Conservation (phyloP, 2,113 vertebrate species). For the Callorhinus ursinus region DNA sequence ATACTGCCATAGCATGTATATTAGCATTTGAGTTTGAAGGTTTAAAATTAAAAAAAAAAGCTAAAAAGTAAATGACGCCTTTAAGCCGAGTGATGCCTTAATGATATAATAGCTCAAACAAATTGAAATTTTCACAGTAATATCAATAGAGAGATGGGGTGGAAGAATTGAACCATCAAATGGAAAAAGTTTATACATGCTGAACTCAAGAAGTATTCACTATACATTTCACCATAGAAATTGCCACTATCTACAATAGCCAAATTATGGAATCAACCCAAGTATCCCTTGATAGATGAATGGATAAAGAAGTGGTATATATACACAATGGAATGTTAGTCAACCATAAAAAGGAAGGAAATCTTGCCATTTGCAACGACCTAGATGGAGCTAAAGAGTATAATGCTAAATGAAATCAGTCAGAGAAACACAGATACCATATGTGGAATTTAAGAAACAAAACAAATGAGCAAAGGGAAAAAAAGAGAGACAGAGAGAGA, state of each 20-base stretch:
- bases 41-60: neutral
- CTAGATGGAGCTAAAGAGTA: neutral
- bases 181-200: neutral
- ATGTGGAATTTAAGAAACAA: neutral
- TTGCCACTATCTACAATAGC: neutral
- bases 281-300: neutral
- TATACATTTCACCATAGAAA: slow-evolving; percentile 17
- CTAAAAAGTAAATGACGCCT: neutral
- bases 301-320: neutral
- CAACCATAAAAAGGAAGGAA: neutral
- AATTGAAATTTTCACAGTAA: neutral
- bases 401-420: neutral
- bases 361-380: neutral
- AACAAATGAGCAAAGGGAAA: neutral
- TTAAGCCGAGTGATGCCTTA: neutral
- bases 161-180: neutral
- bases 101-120: neutral
- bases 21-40: neutral
- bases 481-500: neutral
- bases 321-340: neutral
- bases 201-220: neutral
- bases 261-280: neutral
- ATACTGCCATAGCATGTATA: neutral
- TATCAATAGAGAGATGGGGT: neutral
- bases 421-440: neutral